Percentiles rank a stretch among this genome's conserved stretches.
Conservation (phyloP, 2,888 invertebrate genomes). For the Mythimna lalbum region DNA sequence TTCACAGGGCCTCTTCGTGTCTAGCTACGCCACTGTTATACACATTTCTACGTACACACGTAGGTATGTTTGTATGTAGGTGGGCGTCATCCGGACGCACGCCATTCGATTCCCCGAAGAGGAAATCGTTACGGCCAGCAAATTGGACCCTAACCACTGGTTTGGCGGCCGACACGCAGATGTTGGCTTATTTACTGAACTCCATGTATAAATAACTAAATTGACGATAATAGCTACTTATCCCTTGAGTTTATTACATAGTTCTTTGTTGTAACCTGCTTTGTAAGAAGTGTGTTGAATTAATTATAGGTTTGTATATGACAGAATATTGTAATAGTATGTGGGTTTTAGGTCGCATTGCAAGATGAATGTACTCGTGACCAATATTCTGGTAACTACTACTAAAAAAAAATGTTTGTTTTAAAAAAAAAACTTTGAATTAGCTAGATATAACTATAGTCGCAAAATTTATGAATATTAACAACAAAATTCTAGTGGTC, state of each 20-base stretch:
- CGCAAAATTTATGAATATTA: not conserved
- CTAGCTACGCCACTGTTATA: not conserved
- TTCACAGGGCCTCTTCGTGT: too few species aligned
- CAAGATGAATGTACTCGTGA: not conserved
- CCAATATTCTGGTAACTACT: not conserved
- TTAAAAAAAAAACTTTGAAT: not conserved
- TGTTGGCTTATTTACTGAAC: conserved; percentile 77
- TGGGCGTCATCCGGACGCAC: conserved; percentile 87
- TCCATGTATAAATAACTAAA: conserved; percentile 72
- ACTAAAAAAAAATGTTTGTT: not conserved
- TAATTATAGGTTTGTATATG: conserved; percentile 1
- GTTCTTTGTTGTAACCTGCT: conserved; percentile 32
- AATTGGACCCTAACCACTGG: conserved; percentile 90
- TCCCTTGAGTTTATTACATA: conserved; percentile 58
- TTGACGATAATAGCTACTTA: conserved; percentile 71
- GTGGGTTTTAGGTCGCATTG: too few species aligned
- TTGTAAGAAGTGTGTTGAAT: conserved; percentile 18
- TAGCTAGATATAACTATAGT: not conserved
- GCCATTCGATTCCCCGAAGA: conserved; percentile 90
- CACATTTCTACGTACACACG: conserved; percentile 56
- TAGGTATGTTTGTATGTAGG: conserved; percentile 65
- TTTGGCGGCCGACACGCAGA: conserved; percentile 83
- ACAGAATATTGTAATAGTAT: not conserved
- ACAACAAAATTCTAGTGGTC: not conserved
- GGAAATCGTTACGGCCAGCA: conserved; percentile 89